Conservation (phyloP, 2,888 invertebrate genomes). For the Erebia epiphron region DNA sequence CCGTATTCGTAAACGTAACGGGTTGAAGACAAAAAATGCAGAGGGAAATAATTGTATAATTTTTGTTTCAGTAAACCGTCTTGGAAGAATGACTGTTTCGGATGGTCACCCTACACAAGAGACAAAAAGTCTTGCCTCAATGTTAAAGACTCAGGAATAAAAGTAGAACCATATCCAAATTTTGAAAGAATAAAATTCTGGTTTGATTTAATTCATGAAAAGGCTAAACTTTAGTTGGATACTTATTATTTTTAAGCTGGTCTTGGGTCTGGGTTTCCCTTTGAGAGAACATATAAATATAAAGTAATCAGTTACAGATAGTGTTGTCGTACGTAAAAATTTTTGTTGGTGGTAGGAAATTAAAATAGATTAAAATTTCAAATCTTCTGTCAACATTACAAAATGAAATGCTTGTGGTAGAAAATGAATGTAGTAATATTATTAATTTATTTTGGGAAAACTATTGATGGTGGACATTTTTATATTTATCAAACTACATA, state of each 20-base stretch:
- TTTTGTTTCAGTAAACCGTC: conserved; percentile 59
- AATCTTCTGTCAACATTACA: too few relatives aligned
- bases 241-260: background rate
- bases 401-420: conserved; percentile 6
- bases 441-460: too few relatives aligned
- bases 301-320: background rate
- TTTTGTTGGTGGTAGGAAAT: too few relatives aligned
- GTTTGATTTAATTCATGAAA: conserved; percentile 46
- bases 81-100: conserved; percentile 52
- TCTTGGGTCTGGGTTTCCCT: background rate
- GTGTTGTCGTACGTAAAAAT: background rate
- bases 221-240: conserved; percentile 55
- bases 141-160: conserved; percentile 48
- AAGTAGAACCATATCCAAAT: conserved; percentile 38
- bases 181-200: conserved; percentile 44
- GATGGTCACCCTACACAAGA: conserved; percentile 63
- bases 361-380: too few relatives aligned
- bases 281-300: background rate
- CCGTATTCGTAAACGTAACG: too few relatives aligned
- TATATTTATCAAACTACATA: too few relatives aligned
- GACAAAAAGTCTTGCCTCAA: conserved; percentile 50
- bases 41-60: background rate
- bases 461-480: too few relatives aligned
- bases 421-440: background rate
- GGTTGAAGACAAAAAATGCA: too few relatives aligned